Evolutionary conservation across 2,113 vertebrate species (phyloP).

Genomic region (Cricetomys ansorgei): DNA sequence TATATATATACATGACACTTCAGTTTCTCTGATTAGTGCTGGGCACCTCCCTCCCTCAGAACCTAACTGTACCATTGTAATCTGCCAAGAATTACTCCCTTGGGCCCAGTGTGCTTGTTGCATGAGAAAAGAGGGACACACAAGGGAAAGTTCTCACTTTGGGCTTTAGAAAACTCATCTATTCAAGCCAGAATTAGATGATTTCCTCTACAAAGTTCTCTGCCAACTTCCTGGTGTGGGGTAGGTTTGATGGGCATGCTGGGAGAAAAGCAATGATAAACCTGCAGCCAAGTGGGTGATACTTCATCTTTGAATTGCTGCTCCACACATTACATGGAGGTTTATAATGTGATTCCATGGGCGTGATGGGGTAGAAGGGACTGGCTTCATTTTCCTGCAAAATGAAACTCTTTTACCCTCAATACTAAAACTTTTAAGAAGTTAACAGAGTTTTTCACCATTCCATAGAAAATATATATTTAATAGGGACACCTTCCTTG

Average conservation of each 20-base stretch:
- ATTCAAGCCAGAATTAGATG: not conserved
- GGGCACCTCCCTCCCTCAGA: not conserved
- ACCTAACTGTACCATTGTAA: too few relatives aligned
- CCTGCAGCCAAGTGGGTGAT: not conserved
- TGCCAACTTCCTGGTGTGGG: not conserved
- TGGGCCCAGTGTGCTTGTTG: fast-evolving
- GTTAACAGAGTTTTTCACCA: conserved; percentile 1
- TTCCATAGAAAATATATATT: conserved; percentile 54
- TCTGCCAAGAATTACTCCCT: fast-evolving
- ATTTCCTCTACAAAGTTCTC: not conserved
- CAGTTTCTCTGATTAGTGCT: not conserved
- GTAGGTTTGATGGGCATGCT: not conserved
- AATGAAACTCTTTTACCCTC: not conserved
- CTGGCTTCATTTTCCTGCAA: not conserved
- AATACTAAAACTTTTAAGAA: conserved; percentile 46
- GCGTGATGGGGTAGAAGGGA: not conserved
- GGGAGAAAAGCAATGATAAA: not conserved
- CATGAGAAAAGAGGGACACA: not conserved
- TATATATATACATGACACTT: not conserved
- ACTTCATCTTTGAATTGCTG: not conserved
- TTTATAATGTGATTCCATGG: not conserved
- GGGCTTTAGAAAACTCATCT: not conserved
- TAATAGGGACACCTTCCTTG: conserved; percentile 36
- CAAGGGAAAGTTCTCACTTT: not conserved
- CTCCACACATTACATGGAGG: not conserved